Evolutionary conservation across 2,888 invertebrate species (phyloP), one percentile per base, ranked within the genome.

Genomic region (Cantharis lateralis): DNA sequence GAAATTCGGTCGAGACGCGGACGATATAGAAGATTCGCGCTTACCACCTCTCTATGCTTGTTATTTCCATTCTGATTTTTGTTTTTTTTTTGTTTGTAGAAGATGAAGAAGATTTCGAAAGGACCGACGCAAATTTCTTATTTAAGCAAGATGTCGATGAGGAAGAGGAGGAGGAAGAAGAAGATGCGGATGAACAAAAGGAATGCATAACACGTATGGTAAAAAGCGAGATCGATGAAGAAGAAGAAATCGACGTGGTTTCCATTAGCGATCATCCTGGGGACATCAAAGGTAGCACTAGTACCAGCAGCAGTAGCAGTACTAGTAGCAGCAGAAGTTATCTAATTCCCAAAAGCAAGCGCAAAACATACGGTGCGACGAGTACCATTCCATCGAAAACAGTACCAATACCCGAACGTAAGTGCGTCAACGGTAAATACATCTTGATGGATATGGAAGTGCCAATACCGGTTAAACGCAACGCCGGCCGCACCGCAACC

Each of bases 221-320:
- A n/a, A n/a, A 48, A 24, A 9, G 5, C 0, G 32, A 13, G 1
- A 13, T 13, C n/a, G 48, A 48, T n/a, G 48, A 66, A 93, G 94
- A 94, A 87, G 95, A 95, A 89, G 95, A 95, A 91, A 95, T 95
- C 85, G 96, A 96, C 87, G 96, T 95, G 72, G 95, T 95, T 72
- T 93, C 94, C 0, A 89, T 93, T 80, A 92, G 92, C 79, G 92
- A 92, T 78, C 89, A 83, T 77, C 84, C 85, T 73, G 76, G 81
- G 66, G 81, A 76, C 71, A 75, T 72, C 71, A 80, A 71, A 48
- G n/a, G 7, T 2, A n/a, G n/a, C 5, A 4, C 5, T 10, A 10
- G 26, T 26, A 26, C 26, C 10, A 26, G 26, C 26, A 26, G 26
- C 20, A 20, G 9, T 24, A 24, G 24, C 9, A 48, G 10, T n/a